These are phyloP conservation scores for Zonotrichia leucophrys DNA, from an alignment of 2,113 vertebrate species.

Conservation along the genomic window DNA sequence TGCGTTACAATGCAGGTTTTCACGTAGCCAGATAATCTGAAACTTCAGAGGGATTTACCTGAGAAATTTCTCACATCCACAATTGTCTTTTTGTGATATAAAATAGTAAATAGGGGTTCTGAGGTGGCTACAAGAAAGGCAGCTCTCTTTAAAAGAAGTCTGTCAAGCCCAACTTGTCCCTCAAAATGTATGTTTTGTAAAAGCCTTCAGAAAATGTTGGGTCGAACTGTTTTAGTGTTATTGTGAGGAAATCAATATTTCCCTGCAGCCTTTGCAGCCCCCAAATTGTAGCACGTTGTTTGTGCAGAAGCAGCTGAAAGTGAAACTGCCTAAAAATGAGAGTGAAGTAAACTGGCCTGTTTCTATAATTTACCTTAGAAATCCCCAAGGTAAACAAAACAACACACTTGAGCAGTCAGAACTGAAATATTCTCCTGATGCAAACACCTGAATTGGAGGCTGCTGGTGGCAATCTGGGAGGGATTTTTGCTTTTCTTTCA, in stretches of 20 bases:
- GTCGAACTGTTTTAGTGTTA: conserved; percentile 56
- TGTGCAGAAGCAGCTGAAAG: conserved; percentile 29
- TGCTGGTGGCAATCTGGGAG: background rate
- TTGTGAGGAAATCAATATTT: conserved; percentile 64
- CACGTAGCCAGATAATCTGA: background rate
- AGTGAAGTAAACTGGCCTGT: background rate
- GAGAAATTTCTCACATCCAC: background rate
- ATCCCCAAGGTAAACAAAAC: background rate
- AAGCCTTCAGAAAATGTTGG: conserved; percentile 54
- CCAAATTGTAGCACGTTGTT: conserved; percentile 29
- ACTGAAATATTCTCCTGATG: background rate
- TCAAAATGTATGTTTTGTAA: conserved; percentile 57
- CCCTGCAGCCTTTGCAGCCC: conserved; percentile 54
- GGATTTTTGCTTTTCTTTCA: background rate
- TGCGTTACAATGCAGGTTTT: background rate
- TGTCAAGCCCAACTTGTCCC: conserved; percentile 48
- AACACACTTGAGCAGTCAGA: background rate
- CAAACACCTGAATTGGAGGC: background rate
- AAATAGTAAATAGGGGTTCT: background rate
- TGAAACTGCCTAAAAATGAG: conserved; percentile 41
- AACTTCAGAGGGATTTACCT: conserved; percentile 30
- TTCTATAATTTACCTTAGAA: background rate
- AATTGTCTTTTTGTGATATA: background rate
- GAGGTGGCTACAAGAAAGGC: background rate
- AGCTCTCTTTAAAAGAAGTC: background rate